Evolutionary conservation across 1,140 invertebrate species (phyloP).

Genomic region (Archegozetes longisetosus): DNA sequence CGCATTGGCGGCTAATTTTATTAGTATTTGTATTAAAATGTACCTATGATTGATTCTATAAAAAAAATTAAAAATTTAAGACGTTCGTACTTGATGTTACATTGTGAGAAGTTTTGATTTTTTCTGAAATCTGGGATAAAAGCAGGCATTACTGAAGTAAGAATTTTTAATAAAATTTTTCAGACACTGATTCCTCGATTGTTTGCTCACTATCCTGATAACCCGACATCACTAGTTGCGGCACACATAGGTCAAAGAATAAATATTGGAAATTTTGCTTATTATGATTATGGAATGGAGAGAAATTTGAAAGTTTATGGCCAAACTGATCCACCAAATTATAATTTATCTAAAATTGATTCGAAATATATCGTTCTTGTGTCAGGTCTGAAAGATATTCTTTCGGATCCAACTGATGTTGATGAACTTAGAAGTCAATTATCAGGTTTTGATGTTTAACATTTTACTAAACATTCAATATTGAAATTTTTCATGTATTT

Average conservation of each 20-base stretch:
- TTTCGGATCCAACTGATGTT: slow-evolving; percentile 10
- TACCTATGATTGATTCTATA: too few relatives aligned
- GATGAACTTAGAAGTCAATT: slow-evolving; percentile 9
- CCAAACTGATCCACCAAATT: neutral
- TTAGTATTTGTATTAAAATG: too few relatives aligned
- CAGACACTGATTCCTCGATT: neutral
- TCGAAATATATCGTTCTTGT: slow-evolving; percentile 7
- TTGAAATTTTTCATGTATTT: neutral
- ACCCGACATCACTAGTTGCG: neutral
- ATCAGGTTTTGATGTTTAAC: neutral
- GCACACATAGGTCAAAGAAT: slow-evolving; percentile 12
- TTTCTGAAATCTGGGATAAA: too few relatives aligned
- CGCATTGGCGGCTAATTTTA: too few relatives aligned
- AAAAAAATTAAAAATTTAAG: too few relatives aligned
- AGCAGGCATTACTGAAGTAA: neutral
- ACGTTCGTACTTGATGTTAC: too few relatives aligned
- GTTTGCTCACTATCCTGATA: slow-evolving; percentile 7
- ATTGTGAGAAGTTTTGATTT: too few relatives aligned
- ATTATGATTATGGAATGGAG: slow-evolving; percentile 18
- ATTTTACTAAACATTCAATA: neutral
- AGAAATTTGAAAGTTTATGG: slow-evolving; percentile 9
- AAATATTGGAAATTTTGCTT: neutral
- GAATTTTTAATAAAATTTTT: neutral
- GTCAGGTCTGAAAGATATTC: slow-evolving; percentile 10
- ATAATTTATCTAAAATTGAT: slow-evolving; percentile 12